Percentiles rank a stretch among this genome's conserved stretches.
phyloP scores from a whole-genome alignment of 2,888 invertebrate genomes.

The Mesorhabditis sp. region DNA sequence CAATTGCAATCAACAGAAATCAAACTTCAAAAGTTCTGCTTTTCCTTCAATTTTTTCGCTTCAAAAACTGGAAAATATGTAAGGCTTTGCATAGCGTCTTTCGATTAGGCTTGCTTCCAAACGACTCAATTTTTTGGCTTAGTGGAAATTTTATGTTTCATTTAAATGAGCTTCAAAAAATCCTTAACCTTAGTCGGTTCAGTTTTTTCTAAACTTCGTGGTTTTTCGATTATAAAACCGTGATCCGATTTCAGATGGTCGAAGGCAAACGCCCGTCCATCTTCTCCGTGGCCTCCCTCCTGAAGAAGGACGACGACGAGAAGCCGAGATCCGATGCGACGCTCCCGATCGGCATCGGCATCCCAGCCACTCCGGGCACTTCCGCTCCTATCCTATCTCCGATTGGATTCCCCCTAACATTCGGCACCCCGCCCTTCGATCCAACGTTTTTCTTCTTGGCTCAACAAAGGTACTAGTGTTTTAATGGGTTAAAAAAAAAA shows the following conservation, averaged over 20 bases:
- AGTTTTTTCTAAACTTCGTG: background rate
- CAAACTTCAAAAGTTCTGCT: too few species aligned
- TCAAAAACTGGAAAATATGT: too few species aligned
- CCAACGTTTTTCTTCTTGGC: conserved; percentile 33
- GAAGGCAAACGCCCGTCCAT: background rate
- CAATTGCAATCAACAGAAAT: too few species aligned
- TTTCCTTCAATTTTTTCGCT: too few species aligned
- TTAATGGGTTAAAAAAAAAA: too few species aligned
- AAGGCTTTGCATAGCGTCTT: too few species aligned
- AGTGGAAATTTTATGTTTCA: too few species aligned
- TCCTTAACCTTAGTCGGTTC: background rate
- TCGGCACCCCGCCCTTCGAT: conserved; percentile 22
- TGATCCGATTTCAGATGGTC: background rate
- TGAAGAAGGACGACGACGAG: background rate
- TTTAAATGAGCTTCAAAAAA: too few species aligned
- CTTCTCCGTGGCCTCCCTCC: conserved; percentile 2
- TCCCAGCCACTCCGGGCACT: background rate
- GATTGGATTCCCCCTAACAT: background rate
- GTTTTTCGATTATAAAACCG: conserved; percentile 3
- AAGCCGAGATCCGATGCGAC: background rate
- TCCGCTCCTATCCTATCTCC: background rate
- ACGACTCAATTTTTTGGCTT: too few species aligned
- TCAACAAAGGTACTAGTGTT: conserved; percentile 31
- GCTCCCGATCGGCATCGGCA: background rate
- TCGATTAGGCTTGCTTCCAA: too few species aligned